Evolutionary conservation across 37 sponge, comb jelly and placozoan genomes (phyloP), one percentile per base, ranked within the genome.

Genomic region (Geodia barretti): DNA sequence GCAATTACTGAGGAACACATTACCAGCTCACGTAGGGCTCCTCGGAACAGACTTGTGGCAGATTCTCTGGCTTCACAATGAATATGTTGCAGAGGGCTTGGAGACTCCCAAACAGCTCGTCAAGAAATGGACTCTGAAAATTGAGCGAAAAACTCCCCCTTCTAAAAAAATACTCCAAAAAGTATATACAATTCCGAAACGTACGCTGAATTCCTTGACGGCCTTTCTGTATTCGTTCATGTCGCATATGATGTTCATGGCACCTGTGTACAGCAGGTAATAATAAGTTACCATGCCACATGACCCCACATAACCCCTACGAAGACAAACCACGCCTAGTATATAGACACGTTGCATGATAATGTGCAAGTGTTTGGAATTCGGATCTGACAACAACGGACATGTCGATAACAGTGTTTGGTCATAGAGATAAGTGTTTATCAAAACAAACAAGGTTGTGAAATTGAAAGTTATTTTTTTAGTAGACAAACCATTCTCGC

Each of bases 231-330:
- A 97, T 42, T 89, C 95, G 30, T 88, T 91, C 68, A 94, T 69
- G 73, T 97, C 97, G 80, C 92, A 91, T 32, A 97, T 81, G 47
- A 91, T 42, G 29, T 86, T 64, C 78, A 97, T 94, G 36, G 87
- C 95, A 54, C 97, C 97, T 97, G 70, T 25, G 25, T 29, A 28
- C 24, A 38, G 9, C 67, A 71, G 40, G 58, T 38, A 42, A 36
- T 28, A 24, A 8, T 32, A 76, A 58, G n/a, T n/a, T n/a, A 42
- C 35, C 1, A 60, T 38, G 35, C 38, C 1, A 36, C 4, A 63
- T 69, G n/a, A n/a, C n/a, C n/a, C n/a, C n/a, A n/a, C n/a, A n/a
- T n/a, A n/a, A 39, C 8, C 21, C 59, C 39, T n/a, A 21, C 31
- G 23, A n/a, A 25, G 24, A 2, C n/a, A 47, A 21, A 42, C 58